Conservation (phyloP, 2,888 invertebrate genomes). For the Leucania comma region DNA sequence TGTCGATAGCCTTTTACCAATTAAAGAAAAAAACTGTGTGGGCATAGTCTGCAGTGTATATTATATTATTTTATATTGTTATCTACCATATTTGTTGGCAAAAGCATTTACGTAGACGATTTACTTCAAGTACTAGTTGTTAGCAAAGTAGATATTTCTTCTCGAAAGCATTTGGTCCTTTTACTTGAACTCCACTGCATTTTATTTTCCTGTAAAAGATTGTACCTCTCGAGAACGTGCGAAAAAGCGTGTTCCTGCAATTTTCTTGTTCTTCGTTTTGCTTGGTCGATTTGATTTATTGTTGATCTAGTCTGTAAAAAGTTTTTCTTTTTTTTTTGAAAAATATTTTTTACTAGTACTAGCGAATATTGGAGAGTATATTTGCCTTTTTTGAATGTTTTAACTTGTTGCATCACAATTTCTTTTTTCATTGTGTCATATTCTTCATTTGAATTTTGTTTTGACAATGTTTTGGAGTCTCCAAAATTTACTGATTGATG, state of each 20-base stretch:
- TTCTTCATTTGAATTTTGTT: no score
- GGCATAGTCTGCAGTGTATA: no score
- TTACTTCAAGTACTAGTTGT: not conserved
- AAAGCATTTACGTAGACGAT: not conserved
- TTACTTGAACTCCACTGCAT: conserved; percentile 1
- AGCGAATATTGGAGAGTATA: not conserved
- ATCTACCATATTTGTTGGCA: not conserved
- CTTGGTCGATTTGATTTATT: not conserved
- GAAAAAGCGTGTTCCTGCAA: conserved; percentile 19
- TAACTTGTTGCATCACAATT: not conserved
- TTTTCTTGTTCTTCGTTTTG: conserved; percentile 11
- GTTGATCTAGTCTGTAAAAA: not conserved
- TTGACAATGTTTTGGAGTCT: no score
- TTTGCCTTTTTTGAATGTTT: not conserved
- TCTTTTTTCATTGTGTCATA: no score
- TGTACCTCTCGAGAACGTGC: conserved; percentile 24
- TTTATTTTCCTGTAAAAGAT: conserved; percentile 25
- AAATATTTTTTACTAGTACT: not conserved
- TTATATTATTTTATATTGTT: no score
- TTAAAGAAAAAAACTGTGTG: no score
- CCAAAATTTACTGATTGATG: no score
- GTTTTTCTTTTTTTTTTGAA: not conserved
- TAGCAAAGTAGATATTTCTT: not conserved
- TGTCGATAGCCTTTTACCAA: no score
- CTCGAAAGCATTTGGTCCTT: conserved; percentile 7